Percentiles rank a stretch among this genome's conserved stretches.
Evolutionary conservation across 1,140 invertebrate species (phyloP).

Genomic region (Apis laboriosa): DNA sequence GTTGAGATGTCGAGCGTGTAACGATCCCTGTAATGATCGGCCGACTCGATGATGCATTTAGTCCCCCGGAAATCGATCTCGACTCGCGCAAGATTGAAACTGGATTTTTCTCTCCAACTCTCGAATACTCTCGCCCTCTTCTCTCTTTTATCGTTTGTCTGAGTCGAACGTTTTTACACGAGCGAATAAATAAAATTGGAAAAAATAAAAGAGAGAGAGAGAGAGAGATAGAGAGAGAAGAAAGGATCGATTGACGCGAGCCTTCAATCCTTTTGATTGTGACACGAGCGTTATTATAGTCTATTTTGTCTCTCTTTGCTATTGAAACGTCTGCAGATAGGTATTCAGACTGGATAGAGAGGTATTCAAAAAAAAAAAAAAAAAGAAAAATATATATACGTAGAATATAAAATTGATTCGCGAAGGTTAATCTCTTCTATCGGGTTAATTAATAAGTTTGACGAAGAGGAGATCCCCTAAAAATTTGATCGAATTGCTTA

Average conservation of each 20-base stretch:
- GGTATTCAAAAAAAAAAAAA: too few relatives aligned
- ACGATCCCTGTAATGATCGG: constrained; percentile 49
- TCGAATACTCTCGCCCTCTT: not conserved
- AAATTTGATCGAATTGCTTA: too few relatives aligned
- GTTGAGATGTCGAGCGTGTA: constrained; percentile 35
- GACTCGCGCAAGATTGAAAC: constrained; percentile 14
- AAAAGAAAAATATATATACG: too few relatives aligned
- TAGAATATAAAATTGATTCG: too few relatives aligned
- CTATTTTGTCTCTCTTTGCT: not conserved
- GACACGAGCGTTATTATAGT: not conserved
- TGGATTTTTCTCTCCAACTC: not conserved
- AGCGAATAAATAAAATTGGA: not conserved
- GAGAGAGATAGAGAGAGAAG: too few relatives aligned
- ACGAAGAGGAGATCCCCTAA: too few relatives aligned
- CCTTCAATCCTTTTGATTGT: not conserved
- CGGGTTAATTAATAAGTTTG: too few relatives aligned
- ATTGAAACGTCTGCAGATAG: not conserved
- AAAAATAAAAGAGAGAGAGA: not conserved
- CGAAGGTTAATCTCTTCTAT: too few relatives aligned
- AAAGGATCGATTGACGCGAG: not conserved
- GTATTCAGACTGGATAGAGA: too few relatives aligned
- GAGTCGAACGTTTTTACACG: not conserved
- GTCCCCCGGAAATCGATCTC: constrained; percentile 30
- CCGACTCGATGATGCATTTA: constrained; percentile 45
- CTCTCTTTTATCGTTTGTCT: not conserved